phyloP scores from a whole-genome alignment of 1,140 invertebrate genomes.

The Zaprionus davidi region DNA sequence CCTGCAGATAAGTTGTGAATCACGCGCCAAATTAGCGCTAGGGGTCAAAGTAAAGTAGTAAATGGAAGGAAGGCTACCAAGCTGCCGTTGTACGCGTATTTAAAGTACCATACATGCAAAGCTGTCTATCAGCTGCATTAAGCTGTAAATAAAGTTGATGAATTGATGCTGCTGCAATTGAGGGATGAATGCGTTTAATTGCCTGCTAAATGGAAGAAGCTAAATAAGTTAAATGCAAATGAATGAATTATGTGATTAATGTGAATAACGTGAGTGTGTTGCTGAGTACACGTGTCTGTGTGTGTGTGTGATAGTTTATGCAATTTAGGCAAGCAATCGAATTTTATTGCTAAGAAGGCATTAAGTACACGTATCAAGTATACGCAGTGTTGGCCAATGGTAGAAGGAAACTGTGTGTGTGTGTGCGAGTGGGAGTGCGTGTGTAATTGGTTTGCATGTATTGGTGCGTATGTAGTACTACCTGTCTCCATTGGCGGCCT shows the following conservation, averaged over 20 bases:
- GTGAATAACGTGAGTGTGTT: neutral
- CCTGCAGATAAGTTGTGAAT: no score
- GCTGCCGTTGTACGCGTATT: neutral
- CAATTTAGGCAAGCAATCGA: constrained; percentile 8
- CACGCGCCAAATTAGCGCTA: no score
- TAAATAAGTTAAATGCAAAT: constrained; percentile 6
- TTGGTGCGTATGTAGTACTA: constrained; percentile 37
- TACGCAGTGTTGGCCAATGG: constrained; percentile 18
- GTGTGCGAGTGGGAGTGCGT: neutral
- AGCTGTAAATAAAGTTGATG: neutral
- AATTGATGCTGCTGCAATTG: constrained; percentile 9
- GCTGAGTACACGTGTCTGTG: neutral
- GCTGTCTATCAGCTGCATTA: neutral
- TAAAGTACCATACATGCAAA: neutral
- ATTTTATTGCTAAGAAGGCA: constrained; percentile 23
- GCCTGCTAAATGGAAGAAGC: neutral
- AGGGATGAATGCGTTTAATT: neutral
- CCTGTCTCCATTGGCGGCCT: constrained; percentile 44
- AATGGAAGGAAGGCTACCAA: no score
- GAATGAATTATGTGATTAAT: constrained; percentile 15
- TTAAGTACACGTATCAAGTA: constrained; percentile 37
- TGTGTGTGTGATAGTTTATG: constrained; percentile 24
- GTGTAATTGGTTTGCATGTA: constrained; percentile 10
- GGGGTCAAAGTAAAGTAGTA: no score
- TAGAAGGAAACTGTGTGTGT: neutral